phyloP scores from a whole-genome alignment of 1,140 invertebrate species.

The Drosophila parabipectinata region DNA sequence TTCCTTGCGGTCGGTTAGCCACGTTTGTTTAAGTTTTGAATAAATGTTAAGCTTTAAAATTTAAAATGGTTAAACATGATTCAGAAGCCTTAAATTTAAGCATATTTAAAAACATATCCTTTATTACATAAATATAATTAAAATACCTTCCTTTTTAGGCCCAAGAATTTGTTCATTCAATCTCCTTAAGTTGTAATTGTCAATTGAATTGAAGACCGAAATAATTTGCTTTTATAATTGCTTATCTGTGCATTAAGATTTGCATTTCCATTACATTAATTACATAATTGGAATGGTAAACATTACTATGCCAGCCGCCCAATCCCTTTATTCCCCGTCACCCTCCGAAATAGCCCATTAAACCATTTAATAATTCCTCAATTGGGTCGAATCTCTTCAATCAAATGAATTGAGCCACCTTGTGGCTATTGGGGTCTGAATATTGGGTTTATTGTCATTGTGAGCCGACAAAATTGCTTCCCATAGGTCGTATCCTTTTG shows the following conservation, averaged over 20 bases:
- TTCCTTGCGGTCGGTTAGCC: background rate
- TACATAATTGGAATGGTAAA: slow-evolving; percentile 31
- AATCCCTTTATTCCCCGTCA: background rate
- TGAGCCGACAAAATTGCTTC: slow-evolving; percentile 31
- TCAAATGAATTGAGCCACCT: slow-evolving; percentile 29
- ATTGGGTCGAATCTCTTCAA: slow-evolving; percentile 20
- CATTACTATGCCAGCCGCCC: background rate
- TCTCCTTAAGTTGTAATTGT: slow-evolving; percentile 5
- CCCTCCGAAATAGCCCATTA: background rate
- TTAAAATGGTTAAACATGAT: too few species aligned
- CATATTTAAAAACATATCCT: background rate
- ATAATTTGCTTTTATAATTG: slow-evolving; percentile 33
- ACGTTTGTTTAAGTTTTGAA: background rate
- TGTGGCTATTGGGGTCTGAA: slow-evolving; percentile 25
- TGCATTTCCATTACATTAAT: slow-evolving; percentile 48
- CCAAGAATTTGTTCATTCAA: background rate
- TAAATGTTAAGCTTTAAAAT: too few species aligned
- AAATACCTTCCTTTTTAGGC: background rate
- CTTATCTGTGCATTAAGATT: slow-evolving; percentile 35
- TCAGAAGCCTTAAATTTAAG: background rate
- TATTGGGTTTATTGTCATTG: slow-evolving; percentile 18
- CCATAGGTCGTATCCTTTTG: slow-evolving; percentile 21
- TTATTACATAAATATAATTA: background rate
- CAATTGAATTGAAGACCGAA: slow-evolving; percentile 16
- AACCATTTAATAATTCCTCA: slow-evolving; percentile 1